Percentiles rank a stretch among this genome's conserved stretches.
Evolutionary conservation across 2,113 vertebrate species (phyloP).

Genomic region (Xyliphius kryptos): DNA sequence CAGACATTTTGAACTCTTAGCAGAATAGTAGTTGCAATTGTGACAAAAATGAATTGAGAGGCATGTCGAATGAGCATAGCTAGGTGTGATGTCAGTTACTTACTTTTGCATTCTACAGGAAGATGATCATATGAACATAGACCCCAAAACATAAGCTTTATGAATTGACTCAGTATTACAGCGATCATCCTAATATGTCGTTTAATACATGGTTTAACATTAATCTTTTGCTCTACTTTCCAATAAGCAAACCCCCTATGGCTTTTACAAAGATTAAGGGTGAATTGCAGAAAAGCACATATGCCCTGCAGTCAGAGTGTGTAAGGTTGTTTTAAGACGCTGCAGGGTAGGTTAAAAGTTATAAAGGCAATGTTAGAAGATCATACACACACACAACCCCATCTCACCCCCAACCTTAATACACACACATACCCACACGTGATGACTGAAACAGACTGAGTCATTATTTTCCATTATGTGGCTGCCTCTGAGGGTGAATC

Average conservation of each 20-base stretch:
- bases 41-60: no score
- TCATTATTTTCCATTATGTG: conserved; percentile 8
- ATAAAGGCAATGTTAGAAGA: conserved; percentile 7
- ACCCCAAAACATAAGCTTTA: no score
- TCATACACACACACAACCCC: neutral
- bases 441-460: neutral
- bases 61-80: no score
- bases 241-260: neutral
- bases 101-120: no score
- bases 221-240: no score
- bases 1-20: no score
- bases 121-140: no score
- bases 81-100: no score
- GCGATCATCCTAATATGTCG: no score
- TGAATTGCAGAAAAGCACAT: neutral
- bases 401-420: neutral
- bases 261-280: conserved; percentile 1
- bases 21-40: no score
- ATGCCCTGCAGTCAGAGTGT: conserved; percentile 28
- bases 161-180: no score
- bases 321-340: conserved; percentile 17
- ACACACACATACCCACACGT: neutral
- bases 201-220: no score
- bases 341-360: conserved; percentile 16
- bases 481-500: conserved; percentile 4